Evolutionary conservation across 2,797 vertebrate genomes (phyloP).

Genomic region (Cottoperca gobio): DNA sequence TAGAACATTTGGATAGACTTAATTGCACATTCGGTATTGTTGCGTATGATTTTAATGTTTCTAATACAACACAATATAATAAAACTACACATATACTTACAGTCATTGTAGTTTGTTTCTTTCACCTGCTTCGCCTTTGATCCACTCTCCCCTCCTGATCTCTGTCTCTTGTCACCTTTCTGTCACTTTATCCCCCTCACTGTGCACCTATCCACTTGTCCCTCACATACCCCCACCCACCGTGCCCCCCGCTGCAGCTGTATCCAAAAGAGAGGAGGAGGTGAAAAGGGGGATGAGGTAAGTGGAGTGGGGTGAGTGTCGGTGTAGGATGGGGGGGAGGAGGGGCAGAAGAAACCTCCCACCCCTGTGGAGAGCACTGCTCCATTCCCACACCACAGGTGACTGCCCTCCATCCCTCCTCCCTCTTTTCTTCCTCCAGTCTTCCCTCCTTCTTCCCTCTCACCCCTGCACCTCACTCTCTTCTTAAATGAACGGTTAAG

Average conservation of each 20-base stretch:
- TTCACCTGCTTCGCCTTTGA: slow-evolving; percentile 11
- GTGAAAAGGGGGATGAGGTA: slow-evolving; percentile 57
- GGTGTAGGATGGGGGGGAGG: slow-evolving; percentile 26
- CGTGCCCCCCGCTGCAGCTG: slow-evolving; percentile 66
- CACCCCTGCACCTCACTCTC: slow-evolving; percentile 12
- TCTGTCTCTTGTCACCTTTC: slow-evolving; percentile 1
- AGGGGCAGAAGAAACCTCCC: slow-evolving; percentile 51
- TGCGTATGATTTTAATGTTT: background rate
- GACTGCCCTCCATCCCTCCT: slow-evolving; percentile 67
- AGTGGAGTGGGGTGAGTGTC: slow-evolving; percentile 29
- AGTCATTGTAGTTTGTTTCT: background rate
- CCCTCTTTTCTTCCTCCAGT: slow-evolving; percentile 13
- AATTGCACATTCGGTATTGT: background rate
- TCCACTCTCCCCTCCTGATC: slow-evolving; percentile 12
- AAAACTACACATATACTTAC: background rate
- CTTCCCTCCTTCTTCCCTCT: slow-evolving; percentile 37
- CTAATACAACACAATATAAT: background rate
- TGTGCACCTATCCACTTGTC: slow-evolving; percentile 15
- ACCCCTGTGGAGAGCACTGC: slow-evolving; percentile 69
- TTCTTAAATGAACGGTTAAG: slow-evolving; percentile 58
- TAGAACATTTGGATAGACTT: background rate
- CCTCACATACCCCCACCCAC: background rate
- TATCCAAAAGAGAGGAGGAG: slow-evolving; percentile 64
- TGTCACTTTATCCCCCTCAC: slow-evolving; percentile 4
- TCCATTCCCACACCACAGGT: slow-evolving; percentile 82